Base-by-base conservation (phyloP, 2,888 invertebrate genomes). In the Liopterus haemorrhoidalis region DNA sequence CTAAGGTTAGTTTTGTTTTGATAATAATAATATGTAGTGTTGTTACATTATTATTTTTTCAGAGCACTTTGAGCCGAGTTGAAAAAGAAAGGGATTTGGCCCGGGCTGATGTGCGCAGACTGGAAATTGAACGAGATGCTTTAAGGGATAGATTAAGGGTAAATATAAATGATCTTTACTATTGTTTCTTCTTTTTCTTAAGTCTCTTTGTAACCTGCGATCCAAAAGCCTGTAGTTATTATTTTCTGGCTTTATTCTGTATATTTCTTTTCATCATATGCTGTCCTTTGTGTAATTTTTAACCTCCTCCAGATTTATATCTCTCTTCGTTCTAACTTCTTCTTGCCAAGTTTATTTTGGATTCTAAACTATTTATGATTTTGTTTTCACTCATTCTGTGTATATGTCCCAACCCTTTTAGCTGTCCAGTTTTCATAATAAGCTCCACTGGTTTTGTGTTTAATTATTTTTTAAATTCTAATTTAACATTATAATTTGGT, bases 91-190 rank as follows among this genome's bases (percentile, higher is more conserved):
- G 75, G 27, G 78, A 81, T 55, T 54, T 70, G 4, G 68, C 73
- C 2, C 69, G 70, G 50, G 66, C 67, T 1, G 79, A 80, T 51
- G 62, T 78, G 6, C 69, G 72, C 45, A 68, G 76, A 22, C 56
- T 79, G n/a, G 73, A 75, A 49, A 72, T 74, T 54, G 82, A 82
- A 61, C 70, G 76, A 25, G 72, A 78, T 55, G 67, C 71, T 1
- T 58, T 81, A 6, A 70, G 74, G 19, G 72, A 76, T 49, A 72
- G 74, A 58, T 65, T 80, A 1, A 70, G 77, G 62, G 73, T 74
- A 62, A 57, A 59, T 22, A 20, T 46, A 33, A 28, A 28, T 28
- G 5, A 32, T 32, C 5, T 32, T 32, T 32, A 6, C 19, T 16
- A n/a, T 32, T 31, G 16, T 6, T 32, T 11, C 6, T n/a, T 16